Evolutionary conservation across 2,888 invertebrate species (phyloP).

Genomic region (Nemotelus nigrinus): DNA sequence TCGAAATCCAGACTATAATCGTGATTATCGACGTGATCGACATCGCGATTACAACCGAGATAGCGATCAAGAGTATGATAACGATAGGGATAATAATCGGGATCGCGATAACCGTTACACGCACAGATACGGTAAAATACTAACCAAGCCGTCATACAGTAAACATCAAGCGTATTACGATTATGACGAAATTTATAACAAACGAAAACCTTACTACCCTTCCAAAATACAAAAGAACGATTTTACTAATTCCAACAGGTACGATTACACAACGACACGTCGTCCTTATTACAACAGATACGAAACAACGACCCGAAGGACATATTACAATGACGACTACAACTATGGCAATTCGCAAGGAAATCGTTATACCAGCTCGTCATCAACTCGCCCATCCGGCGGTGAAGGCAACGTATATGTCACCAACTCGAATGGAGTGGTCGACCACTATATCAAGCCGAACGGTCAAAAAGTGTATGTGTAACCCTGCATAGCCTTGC

Average conservation of each 20-base stretch:
- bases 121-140: slow-evolving; percentile 45
- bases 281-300: slow-evolving; percentile 45
- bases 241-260: slow-evolving; percentile 15
- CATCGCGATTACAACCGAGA: not conserved
- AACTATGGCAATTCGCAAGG: slow-evolving; percentile 19
- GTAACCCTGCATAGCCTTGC: slow-evolving; percentile 12
- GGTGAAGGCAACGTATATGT: slow-evolving; percentile 51
- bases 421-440: slow-evolving; percentile 52
- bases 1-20: not conserved
- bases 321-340: slow-evolving; percentile 36
- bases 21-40: not conserved
- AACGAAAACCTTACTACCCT: slow-evolving; percentile 21
- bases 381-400: slow-evolving; percentile 2
- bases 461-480: slow-evolving; percentile 50
- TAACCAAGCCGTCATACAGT: slow-evolving; percentile 33
- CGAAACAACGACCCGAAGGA: slow-evolving; percentile 21
- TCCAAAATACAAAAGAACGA: slow-evolving; percentile 14
- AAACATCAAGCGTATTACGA: slow-evolving; percentile 10
- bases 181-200: slow-evolving; percentile 29
- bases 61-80: not conserved
- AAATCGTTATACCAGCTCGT: slow-evolving; percentile 7
- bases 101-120: slow-evolving; percentile 52
- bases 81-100: slow-evolving; percentile 1
- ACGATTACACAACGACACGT: slow-evolving; percentile 22
- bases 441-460: slow-evolving; percentile 52